These are phyloP conservation scores for Malthinus flaveolus DNA, from an alignment of 2,888 invertebrate genomes.

Conservation along the genomic window DNA sequence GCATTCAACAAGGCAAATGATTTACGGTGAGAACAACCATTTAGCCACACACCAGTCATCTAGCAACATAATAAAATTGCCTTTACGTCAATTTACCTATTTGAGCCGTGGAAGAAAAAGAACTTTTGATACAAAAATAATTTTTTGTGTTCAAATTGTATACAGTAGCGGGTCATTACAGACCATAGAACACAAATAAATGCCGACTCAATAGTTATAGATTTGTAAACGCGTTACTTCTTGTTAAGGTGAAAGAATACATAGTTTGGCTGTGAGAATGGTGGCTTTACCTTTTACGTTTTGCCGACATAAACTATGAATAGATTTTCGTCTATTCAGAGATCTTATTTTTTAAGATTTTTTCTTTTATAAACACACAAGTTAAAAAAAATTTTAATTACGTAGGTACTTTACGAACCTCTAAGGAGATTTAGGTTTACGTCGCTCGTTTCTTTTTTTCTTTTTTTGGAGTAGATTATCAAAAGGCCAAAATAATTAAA, in stretches of 20 bases:
- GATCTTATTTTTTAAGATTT: constrained; percentile 5
- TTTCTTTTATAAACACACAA: not conserved
- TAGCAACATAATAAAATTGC: constrained; percentile 11
- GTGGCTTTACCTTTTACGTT: constrained; percentile 29
- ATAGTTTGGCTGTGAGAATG: constrained; percentile 21
- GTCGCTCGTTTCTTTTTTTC: constrained; percentile 1
- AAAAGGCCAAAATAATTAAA: constrained; percentile 30
- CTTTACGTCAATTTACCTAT: constrained; percentile 4
- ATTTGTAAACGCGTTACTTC: constrained; percentile 41
- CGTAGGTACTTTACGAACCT: not conserved
- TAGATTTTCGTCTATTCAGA: constrained; percentile 14
- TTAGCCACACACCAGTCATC: constrained; percentile 22
- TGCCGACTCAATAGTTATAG: constrained; percentile 41
- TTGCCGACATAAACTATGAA: constrained; percentile 21
- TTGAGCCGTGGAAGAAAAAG: no score
- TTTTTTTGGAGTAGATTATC: constrained; percentile 18
- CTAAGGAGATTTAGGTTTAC: constrained; percentile 9
- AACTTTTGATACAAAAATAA: not conserved
- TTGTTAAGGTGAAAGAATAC: constrained; percentile 28
- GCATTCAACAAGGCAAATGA: constrained; percentile 42
- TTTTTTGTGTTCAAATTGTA: constrained; percentile 8
- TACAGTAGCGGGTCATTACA: constrained; percentile 45
- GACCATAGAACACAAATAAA: constrained; percentile 45
- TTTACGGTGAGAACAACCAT: constrained; percentile 40
- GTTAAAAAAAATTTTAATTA: no score